Percentiles rank a stretch among this genome's conserved stretches.
Conservation (phyloP, 2,113 vertebrate genomes). For the Brevimyrus niger region DNA sequence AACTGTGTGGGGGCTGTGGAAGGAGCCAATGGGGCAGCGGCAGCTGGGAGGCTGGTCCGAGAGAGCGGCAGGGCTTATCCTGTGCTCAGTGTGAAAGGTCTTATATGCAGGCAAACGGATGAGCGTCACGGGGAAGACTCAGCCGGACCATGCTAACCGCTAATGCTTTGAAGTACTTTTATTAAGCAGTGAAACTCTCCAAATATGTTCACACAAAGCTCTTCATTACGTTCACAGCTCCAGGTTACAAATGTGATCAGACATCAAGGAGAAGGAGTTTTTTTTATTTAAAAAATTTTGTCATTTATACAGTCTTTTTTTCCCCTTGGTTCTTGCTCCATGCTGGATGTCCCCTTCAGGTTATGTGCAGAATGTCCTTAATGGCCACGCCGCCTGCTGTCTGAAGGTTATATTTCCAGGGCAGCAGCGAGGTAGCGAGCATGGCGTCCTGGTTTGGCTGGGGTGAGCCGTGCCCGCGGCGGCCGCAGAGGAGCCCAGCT, state of each 20-base stretch:
- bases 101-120: not conserved
- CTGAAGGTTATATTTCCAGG: not conserved
- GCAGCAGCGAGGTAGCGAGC: conserved; percentile 27
- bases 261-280: not conserved
- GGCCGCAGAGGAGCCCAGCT: conserved; percentile 61
- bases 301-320: not conserved
- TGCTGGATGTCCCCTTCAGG: not conserved
- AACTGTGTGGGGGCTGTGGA: not conserved
- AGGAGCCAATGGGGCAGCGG: not conserved
- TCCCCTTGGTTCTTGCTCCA: not conserved
- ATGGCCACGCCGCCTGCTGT: not conserved
- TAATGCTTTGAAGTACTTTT: not conserved
- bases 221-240: not conserved
- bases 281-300: not conserved
- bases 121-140: not conserved
- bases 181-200: not conserved
- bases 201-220: not conserved
- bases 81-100: not conserved
- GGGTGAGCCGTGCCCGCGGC: conserved; percentile 64
- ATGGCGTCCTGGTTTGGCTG: conserved; percentile 84
- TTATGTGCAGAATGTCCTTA: not conserved
- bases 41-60: not conserved
- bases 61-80: not conserved
- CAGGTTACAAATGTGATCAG: not conserved
- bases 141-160: not conserved